phyloP scores from a whole-genome alignment of 2,113 vertebrate species.

The Elephantulus edwardii region DNA sequence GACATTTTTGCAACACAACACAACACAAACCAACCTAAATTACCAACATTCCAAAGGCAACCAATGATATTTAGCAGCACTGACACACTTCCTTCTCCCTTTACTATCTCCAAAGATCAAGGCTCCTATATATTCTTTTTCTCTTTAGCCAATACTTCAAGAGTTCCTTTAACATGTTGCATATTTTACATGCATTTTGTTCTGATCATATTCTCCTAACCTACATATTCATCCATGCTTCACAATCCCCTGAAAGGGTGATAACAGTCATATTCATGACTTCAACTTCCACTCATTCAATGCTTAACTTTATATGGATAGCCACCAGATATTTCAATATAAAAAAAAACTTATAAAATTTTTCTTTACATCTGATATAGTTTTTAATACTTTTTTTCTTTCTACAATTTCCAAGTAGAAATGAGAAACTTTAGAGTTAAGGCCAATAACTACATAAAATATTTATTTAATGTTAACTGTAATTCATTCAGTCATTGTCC shows the following conservation, averaged over 20 bases:
- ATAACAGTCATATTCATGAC: not conserved
- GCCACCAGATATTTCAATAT: too few species aligned
- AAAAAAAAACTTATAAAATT: not conserved
- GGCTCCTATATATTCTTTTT: accelerated
- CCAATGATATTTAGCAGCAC: too few species aligned
- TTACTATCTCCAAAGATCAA: not conserved
- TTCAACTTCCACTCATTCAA: not conserved
- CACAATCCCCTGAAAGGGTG: not conserved
- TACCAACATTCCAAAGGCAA: not conserved
- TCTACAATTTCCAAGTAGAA: not conserved
- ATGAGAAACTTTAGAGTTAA: not conserved
- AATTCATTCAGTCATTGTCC: not conserved
- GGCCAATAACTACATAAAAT: not conserved
- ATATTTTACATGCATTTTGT: not conserved
- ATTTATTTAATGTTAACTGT: not conserved
- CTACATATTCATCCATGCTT: not conserved
- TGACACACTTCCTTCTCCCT: not conserved
- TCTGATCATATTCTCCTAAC: not conserved
- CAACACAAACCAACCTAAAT: not conserved
- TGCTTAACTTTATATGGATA: not conserved
- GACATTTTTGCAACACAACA: too few species aligned
- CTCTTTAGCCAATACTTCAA: not conserved
- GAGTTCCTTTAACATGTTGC: not conserved
- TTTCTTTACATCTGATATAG: not conserved
- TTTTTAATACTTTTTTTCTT: not conserved